phyloP scores from a whole-genome alignment of 2,888 invertebrate genomes.

The Anthrax anthrax region DNA sequence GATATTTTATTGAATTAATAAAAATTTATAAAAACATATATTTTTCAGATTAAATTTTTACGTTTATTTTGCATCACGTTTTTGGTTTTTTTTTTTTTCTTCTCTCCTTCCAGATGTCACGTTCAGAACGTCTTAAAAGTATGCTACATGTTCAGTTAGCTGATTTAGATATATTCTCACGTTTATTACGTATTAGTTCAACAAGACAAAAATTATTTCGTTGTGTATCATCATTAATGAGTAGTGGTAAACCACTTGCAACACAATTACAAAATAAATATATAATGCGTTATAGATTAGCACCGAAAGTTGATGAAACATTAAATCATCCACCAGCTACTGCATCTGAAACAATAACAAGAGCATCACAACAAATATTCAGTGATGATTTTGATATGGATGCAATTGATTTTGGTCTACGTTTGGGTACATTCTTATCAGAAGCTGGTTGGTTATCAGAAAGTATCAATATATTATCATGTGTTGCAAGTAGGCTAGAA shows the following conservation, averaged over 20 bases:
- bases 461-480: constrained; percentile 54
- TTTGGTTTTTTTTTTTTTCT: too few species aligned
- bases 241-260: constrained; percentile 23
- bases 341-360: constrained; percentile 9
- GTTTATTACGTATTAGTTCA: constrained; percentile 26
- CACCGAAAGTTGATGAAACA: constrained; percentile 11
- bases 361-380: constrained; percentile 10
- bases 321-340: neutral
- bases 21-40: too few species aligned
- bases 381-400: constrained; percentile 17
- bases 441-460: constrained; percentile 80
- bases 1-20: too few species aligned
- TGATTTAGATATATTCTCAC: constrained; percentile 26
- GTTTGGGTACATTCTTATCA: constrained; percentile 61
- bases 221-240: constrained; percentile 25
- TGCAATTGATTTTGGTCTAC: constrained; percentile 27
- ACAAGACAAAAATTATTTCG: constrained; percentile 28
- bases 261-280: constrained; percentile 22
- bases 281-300: constrained; percentile 17
- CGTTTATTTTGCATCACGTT: too few species aligned
- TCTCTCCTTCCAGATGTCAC: constrained; percentile 28
- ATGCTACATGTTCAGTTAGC: constrained; percentile 28
- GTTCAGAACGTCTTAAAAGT: constrained; percentile 21
- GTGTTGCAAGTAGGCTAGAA: constrained; percentile 51
- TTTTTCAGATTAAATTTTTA: too few species aligned